Conservation (phyloP, 92 coral and sea anemone species). For the Porites cylindrica region DNA sequence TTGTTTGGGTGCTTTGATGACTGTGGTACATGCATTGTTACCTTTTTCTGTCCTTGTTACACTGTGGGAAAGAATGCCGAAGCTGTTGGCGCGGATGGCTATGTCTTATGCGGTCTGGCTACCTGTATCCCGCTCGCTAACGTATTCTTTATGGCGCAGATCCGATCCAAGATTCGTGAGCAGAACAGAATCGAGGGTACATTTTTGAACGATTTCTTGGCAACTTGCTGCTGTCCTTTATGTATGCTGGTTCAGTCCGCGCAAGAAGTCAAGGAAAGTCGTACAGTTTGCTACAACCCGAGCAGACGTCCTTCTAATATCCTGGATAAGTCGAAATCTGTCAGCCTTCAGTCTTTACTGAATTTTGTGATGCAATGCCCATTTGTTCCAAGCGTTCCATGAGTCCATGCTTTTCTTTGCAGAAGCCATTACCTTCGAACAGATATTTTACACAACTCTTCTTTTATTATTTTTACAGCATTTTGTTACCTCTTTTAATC, state of each 20-base stretch:
- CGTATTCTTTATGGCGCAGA: constrained; percentile 81
- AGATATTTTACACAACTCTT: no score
- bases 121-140: constrained; percentile 79
- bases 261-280: constrained; percentile 86
- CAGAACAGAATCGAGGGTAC: constrained; percentile 91
- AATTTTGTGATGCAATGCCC: no score
- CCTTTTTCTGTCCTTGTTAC: constrained; percentile 84
- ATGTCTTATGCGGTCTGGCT: constrained; percentile 87
- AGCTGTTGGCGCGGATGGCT: constrained; percentile 94
- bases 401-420: no score
- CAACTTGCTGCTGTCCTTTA: constrained; percentile 83
- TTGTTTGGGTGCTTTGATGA: constrained; percentile 95
- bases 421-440: no score
- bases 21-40: constrained; percentile 84
- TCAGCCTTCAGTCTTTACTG: no score
- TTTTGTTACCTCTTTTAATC: no score
- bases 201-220: constrained; percentile 69
- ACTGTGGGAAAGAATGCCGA: constrained; percentile 96
- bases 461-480: no score
- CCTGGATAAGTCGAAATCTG: no score
- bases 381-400: no score
- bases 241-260: constrained; percentile 93
- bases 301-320: no score
- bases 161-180: constrained; percentile 96
- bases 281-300: no score